Conservation (phyloP, 1,140 invertebrate species). For the Augochlora pura region DNA sequence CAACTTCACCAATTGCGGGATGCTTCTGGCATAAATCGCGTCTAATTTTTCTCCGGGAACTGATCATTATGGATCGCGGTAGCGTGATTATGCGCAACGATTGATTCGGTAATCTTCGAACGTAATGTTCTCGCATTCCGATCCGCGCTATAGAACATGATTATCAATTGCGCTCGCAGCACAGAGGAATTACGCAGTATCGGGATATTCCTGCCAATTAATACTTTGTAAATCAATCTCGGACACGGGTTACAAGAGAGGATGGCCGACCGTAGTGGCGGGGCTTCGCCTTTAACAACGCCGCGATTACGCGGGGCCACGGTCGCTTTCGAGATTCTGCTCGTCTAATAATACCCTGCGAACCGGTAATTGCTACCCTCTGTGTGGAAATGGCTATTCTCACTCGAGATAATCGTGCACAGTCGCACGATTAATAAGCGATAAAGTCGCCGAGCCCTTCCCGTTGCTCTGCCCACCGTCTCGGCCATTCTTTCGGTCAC, state of each 20-base stretch:
- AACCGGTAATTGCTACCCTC: slow-evolving; percentile 72
- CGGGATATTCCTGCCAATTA: slow-evolving; percentile 55
- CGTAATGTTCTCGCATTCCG: neutral
- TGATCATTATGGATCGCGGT: neutral
- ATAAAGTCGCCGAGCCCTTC: slow-evolving; percentile 60
- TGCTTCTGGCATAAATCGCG: too few relatives aligned
- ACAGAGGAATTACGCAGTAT: neutral
- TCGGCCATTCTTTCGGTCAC: slow-evolving; percentile 9
- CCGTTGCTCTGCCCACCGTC: slow-evolving; percentile 30
- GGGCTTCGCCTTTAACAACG: slow-evolving; percentile 57
- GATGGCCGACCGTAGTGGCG: neutral
- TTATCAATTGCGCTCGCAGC: slow-evolving; percentile 39
- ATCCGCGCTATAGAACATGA: neutral
- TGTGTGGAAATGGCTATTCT: slow-evolving; percentile 71
- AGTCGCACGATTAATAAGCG: slow-evolving; percentile 74
- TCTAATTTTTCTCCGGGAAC: neutral
- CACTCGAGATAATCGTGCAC: slow-evolving; percentile 72
- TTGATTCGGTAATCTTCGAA: neutral
- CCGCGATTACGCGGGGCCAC: slow-evolving; percentile 64
- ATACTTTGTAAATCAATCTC: slow-evolving; percentile 74
- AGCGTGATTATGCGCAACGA: neutral
- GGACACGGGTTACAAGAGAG: neutral
- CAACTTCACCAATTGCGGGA: too few relatives aligned
- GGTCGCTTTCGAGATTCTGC: slow-evolving; percentile 51
- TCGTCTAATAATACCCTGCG: slow-evolving; percentile 71